Evolutionary conservation across 2,888 invertebrate species (phyloP), one percentile per base, ranked within the genome.

Genomic region (Agriopis marginaria): DNA sequence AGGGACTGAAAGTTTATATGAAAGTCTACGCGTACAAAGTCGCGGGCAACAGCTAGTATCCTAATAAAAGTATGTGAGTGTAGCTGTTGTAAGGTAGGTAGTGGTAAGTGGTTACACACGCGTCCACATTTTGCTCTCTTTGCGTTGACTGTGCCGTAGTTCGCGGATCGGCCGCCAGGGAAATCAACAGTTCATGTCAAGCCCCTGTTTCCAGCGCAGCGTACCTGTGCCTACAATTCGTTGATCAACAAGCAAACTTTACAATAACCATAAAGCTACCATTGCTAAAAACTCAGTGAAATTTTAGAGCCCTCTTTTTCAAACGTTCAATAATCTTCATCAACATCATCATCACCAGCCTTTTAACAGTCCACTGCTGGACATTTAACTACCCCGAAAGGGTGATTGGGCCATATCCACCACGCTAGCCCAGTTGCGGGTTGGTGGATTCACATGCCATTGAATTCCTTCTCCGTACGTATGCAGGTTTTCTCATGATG

Each of bases 141-240:
- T 9, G 14, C 39, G 54, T n/a, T 45, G 32, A 23, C 45, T 23
- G 8, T 32, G 45, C 42, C 58, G 45, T 14, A 32, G 45, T 12
- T 63, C 71, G 55, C 56, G 66, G 66, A 90, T 88, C 79, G 88
- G 79, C 65, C 92, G 77, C 89, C 17, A 76, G 92, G 92, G 92
- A 92, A 92, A 92, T 92, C 90, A 91, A 71, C 81, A 68, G 75
- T 67, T 65, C 76, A 74, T 77, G 77, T 75, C 71, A 61, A 55
- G 55, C 32, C 40, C 12, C 39, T 1, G 54, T 32, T 55, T 40
- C 58, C 32, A 53, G 1, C 45, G 53, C 62, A 62, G 42, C 50
- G 49, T 51, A 51, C 58, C 58, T 56, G 56, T 58, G 45, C 58
- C 58, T 61, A 61, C 61, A 53, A 9, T 63, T 44, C 23, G 40